These are phyloP conservation scores for Mobula birostris DNA, from an alignment of 2,113 vertebrate genomes.

Conservation along the genomic window DNA sequence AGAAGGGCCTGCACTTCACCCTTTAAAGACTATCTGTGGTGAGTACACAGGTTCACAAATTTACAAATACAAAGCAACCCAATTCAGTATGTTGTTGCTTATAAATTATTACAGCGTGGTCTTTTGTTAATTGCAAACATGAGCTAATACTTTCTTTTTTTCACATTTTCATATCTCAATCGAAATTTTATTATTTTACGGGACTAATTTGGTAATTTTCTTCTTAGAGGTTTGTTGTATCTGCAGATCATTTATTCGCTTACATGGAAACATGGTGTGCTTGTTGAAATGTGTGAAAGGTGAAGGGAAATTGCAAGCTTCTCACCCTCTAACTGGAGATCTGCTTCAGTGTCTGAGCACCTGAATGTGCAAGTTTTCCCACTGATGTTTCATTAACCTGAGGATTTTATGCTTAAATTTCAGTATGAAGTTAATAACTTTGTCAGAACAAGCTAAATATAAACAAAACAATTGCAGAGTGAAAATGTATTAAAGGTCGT, in stretches of 20 bases:
- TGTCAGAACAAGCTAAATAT: background rate
- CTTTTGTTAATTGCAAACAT: background rate
- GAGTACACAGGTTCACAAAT: background rate
- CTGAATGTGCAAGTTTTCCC: background rate
- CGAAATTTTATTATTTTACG: background rate
- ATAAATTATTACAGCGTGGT: background rate
- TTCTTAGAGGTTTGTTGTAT: background rate
- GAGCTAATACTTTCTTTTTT: background rate
- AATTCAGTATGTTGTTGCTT: background rate
- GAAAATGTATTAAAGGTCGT: background rate
- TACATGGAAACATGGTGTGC: background rate
- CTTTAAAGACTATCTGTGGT: too few relatives aligned
- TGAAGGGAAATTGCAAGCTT: background rate
- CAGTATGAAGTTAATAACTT: background rate
- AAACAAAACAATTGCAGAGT: background rate
- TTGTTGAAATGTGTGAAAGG: constrained; percentile 6
- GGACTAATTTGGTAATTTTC: background rate
- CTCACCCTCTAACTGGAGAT: background rate
- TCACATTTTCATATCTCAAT: background rate
- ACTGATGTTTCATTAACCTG: background rate
- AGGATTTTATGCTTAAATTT: background rate
- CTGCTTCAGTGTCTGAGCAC: background rate
- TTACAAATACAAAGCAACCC: background rate
- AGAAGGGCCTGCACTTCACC: too few relatives aligned
- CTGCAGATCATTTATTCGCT: background rate